Evolutionary conservation across 2,888 invertebrate genomes (phyloP), one percentile per base, ranked within the genome.

Genomic region (Junonia oenone): DNA sequence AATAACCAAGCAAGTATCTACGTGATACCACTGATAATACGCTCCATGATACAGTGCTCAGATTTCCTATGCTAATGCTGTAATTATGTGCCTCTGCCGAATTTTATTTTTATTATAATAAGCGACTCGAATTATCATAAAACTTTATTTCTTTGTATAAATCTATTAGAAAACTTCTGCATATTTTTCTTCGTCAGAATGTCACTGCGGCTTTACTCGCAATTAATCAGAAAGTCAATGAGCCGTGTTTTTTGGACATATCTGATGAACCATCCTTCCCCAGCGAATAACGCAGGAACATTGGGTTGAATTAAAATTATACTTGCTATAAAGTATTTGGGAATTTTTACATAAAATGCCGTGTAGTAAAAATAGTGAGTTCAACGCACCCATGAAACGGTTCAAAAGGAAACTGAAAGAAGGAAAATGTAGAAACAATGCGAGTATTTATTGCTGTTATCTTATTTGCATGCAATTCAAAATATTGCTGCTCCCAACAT

Each of bases 141-240:
- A 61, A 66, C 65, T 66, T 66, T 69, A 71, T 63, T 37, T 47
- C 38, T 17, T 40, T 40, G 17, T 55, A 53, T 37, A 48, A 56
- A 50, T 56, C 54, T 55, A 60, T 62, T 62, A 59, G 45, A 45
- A 58, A 53, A 53, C 19, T 58, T 54, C 54, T 53, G 56, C 40
- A 62, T 60, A 58, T 63, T 63, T 82, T 75, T 78, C 73, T 69
- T 69, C 74, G 73, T 74, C 72, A 74, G 74, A 85, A 86, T 87
- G 90, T 89, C 90, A 81, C 70, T 72, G 74, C 73, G 76, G 75
- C 70, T 82, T 76, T 77, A 71, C 72, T 78, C 70, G 78, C 79
- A 85, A 90, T 90, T 89, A 89, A 87, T 90, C 90, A 89, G 79
- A 68, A 76, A 86, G 86, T 83, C 88, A 89, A 89, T 89, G 90